Evolutionary conservation across 2,888 invertebrate genomes (phyloP).

Genomic region (Polyommatus iphigenia): DNA sequence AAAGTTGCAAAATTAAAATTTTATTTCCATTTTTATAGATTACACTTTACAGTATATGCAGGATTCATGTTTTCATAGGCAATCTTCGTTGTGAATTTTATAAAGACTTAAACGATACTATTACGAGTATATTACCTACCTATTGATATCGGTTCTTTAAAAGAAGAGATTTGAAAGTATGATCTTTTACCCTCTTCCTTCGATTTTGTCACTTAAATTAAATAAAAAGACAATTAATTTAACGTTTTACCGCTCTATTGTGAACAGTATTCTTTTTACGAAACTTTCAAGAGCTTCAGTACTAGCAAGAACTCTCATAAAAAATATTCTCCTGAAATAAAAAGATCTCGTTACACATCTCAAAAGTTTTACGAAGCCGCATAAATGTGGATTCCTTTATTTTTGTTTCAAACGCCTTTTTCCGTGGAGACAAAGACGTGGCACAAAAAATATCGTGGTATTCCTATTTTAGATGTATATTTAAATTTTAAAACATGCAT

Average conservation of each 20-base stretch:
- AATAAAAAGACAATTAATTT: neutral
- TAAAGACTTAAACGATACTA: too few species aligned
- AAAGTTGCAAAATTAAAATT: too few species aligned
- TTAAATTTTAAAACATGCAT: neutral
- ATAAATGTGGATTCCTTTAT: conserved; percentile 35
- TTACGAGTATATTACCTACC: too few species aligned
- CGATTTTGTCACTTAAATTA: too few species aligned
- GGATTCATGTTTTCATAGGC: too few species aligned
- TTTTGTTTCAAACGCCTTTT: neutral
- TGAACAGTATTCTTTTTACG: neutral
- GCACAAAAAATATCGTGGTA: neutral
- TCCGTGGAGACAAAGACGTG: neutral
- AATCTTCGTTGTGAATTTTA: too few species aligned
- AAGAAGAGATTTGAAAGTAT: too few species aligned
- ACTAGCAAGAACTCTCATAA: neutral
- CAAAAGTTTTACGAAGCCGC: neutral
- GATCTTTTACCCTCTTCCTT: too few species aligned
- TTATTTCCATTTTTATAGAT: too few species aligned
- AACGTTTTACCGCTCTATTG: neutral
- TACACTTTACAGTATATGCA: too few species aligned
- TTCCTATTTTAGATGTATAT: too few species aligned
- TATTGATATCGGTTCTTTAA: too few species aligned
- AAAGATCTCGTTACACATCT: neutral
- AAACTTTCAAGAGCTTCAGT: neutral
- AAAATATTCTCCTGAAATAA: neutral